Conservation (phyloP, 2,113 vertebrate genomes). For the Drymodes brunneopygia region DNA sequence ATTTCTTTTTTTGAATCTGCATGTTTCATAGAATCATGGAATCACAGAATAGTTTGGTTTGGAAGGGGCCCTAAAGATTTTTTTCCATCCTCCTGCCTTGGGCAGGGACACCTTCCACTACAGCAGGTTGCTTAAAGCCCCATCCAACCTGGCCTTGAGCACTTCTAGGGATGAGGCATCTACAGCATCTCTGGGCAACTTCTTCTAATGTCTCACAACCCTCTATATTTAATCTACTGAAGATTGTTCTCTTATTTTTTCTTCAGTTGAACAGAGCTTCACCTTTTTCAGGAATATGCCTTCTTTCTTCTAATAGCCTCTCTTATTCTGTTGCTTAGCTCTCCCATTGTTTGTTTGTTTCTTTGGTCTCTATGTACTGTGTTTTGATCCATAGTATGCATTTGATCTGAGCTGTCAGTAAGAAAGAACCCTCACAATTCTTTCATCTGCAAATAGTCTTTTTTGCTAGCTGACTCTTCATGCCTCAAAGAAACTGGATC, state of each 20-base stretch:
- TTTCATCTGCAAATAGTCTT: background rate
- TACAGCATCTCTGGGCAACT: background rate
- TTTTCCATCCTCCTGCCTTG: background rate
- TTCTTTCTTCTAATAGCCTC: background rate
- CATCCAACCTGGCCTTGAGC: background rate
- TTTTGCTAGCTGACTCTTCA: background rate
- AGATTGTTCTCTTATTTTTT: background rate
- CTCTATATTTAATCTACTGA: background rate
- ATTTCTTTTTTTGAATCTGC: background rate
- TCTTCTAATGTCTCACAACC: background rate
- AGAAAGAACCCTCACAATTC: background rate
- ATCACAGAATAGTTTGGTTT: background rate
- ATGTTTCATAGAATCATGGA: background rate
- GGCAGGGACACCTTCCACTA: background rate
- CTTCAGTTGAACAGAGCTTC: background rate
- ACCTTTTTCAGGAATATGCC: background rate
- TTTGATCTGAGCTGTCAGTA: background rate
- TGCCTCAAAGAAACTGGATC: background rate
- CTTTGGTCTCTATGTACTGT: background rate
- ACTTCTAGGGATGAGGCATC: background rate
- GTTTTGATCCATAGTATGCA: background rate
- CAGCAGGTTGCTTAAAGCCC: background rate
- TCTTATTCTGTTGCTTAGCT: background rate
- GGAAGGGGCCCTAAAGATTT: background rate
- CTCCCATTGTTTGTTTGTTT: background rate